These are phyloP conservation scores for Drosophila leonis DNA, from an alignment of 2,888 invertebrate genomes.

Conservation along the genomic window DNA sequence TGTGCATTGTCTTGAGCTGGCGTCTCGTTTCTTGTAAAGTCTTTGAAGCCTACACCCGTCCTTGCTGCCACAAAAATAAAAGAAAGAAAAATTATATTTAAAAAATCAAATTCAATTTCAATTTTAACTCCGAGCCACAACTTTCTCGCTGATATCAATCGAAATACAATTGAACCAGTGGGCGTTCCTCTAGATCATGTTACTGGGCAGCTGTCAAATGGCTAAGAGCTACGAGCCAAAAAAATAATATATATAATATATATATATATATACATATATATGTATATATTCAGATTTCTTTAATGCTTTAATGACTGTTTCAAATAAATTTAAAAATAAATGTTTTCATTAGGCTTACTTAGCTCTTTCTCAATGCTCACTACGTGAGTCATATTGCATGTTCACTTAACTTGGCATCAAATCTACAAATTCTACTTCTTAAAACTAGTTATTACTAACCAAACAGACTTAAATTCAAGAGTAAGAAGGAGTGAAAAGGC, in stretches of 20 bases:
- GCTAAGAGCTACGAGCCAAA: background rate
- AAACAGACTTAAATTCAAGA: too few species aligned
- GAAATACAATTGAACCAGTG: constrained; percentile 20
- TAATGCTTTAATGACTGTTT: background rate
- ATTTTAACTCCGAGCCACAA: constrained; percentile 18
- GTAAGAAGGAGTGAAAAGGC: too few species aligned
- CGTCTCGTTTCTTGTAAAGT: constrained; percentile 7
- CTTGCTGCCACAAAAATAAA: constrained; percentile 41
- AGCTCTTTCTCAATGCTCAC: background rate
- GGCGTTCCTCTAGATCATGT: constrained; percentile 28
- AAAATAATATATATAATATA: background rate
- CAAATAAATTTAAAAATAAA: background rate
- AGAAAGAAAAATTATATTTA: background rate
- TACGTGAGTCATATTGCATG: too few species aligned
- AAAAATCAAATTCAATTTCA: constrained; percentile 19
- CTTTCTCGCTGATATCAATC: constrained; percentile 38
- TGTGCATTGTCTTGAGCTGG: constrained; percentile 19
- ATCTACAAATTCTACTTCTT: background rate
- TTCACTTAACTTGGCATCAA: background rate
- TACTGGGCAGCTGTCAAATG: constrained; percentile 13
- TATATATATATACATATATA: background rate
- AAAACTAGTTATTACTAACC: too few species aligned
- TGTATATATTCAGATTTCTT: background rate
- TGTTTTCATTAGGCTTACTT: too few species aligned
- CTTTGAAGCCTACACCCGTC: constrained; percentile 61